A percentile compares a stretch with the other conserved stretches of the same genome.
phyloP scores from a whole-genome alignment of 2,888 invertebrate species.

The Eupithecia vulgata region DNA sequence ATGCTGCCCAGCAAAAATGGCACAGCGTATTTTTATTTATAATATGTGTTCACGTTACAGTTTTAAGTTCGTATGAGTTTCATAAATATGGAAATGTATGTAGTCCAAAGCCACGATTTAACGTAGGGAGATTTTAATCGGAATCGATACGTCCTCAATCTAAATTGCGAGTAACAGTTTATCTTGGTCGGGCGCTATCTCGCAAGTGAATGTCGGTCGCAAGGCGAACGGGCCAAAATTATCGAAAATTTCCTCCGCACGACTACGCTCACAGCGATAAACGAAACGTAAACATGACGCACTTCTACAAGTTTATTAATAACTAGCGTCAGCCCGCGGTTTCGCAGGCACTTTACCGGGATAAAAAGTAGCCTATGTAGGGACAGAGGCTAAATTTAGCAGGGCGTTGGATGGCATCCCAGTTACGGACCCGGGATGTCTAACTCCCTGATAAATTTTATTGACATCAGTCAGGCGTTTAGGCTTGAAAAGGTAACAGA shows the following conservation, averaged over 20 bases:
- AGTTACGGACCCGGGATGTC: too few species aligned
- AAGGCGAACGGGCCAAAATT: slow-evolving; percentile 54
- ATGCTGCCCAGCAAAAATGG: slow-evolving; percentile 18
- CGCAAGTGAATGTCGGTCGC: slow-evolving; percentile 43
- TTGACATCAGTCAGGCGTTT: too few species aligned
- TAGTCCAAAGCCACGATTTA: background rate
- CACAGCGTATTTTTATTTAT: slow-evolving; percentile 4
- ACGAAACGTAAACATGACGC: slow-evolving; percentile 66
- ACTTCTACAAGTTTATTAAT: slow-evolving; percentile 41
- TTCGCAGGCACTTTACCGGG: too few species aligned
- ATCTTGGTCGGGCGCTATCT: slow-evolving; percentile 49
- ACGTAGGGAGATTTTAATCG: slow-evolving; percentile 3
- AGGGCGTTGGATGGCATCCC: too few species aligned
- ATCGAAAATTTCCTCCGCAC: slow-evolving; percentile 66
- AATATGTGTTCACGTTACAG: background rate
- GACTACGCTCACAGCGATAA: slow-evolving; percentile 59
- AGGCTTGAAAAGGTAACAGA: too few species aligned
- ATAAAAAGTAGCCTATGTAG: too few species aligned
- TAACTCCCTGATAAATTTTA: too few species aligned
- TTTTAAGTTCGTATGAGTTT: slow-evolving; percentile 7
- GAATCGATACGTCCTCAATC: slow-evolving; percentile 31
- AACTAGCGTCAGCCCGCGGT: background rate
- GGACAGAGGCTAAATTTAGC: too few species aligned
- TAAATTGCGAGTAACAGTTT: slow-evolving; percentile 34
- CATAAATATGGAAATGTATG: slow-evolving; percentile 8